Evolutionary conservation across 1,140 invertebrate genomes (phyloP).

Genomic region (Drosophila quadrilineata): DNA sequence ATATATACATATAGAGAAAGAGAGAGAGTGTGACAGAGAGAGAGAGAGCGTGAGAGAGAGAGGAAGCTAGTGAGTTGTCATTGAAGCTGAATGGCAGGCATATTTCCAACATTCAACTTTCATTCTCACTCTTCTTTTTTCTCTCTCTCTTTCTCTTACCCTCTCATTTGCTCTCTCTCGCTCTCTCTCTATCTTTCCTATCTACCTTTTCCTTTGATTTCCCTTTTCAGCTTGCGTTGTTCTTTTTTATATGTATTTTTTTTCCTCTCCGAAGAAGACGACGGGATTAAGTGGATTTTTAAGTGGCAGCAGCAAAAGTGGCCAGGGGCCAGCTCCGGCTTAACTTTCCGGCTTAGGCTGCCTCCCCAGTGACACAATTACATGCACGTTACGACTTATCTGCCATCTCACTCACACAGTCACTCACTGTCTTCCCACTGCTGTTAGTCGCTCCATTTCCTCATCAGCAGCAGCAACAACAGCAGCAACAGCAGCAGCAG

Average conservation of each 20-base stretch:
- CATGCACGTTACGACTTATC: conserved; percentile 51
- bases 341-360: conserved; percentile 44
- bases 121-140: no score
- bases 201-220: conserved; percentile 9
- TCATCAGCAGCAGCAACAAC: no score
- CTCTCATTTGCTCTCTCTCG: not conserved
- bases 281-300: conserved; percentile 77
- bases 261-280: no score
- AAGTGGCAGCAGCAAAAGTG: conserved; percentile 76
- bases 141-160: no score
- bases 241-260: no score
- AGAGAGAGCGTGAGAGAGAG: no score
- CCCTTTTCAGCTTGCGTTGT: conserved; percentile 19
- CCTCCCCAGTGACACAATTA: conserved; percentile 66
- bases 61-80: no score
- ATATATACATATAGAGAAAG: no score
- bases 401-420: not conserved
- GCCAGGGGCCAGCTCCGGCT: conserved; percentile 56
- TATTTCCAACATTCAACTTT: no score
- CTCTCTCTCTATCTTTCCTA: not conserved
- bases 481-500: no score
- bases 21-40: not conserved
- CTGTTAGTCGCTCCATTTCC: not conserved
- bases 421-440: not conserved
- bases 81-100: no score